A percentile compares a stretch with the other conserved stretches of the same genome.
phyloP scores from a whole-genome alignment of 2,113 vertebrate genomes.

The Ammodramus savannarum region DNA sequence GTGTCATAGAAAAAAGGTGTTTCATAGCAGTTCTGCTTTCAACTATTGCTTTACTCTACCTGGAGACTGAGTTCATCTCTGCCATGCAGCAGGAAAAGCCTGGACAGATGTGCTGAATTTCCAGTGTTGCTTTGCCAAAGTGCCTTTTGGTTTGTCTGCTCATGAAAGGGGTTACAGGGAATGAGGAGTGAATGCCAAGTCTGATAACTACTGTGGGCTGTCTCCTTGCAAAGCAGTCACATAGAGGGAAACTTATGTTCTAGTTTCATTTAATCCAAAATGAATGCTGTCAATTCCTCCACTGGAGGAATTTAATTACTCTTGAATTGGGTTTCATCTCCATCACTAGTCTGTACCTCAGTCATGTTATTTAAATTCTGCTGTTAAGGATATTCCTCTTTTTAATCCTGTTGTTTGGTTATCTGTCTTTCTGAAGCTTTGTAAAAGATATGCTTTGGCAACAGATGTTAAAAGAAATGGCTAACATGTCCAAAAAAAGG shows the following conservation, averaged over 20 bases:
- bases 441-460: neutral
- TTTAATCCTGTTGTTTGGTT: neutral
- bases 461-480: neutral
- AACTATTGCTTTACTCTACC: neutral
- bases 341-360: neutral
- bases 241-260: neutral
- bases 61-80: neutral
- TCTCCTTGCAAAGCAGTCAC: neutral
- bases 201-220: neutral
- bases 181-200: neutral
- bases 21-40: neutral
- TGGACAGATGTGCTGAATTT: neutral
- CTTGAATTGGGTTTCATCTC: neutral
- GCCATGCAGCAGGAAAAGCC: neutral
- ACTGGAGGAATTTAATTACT: neutral
- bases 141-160: slow-evolving; percentile 23
- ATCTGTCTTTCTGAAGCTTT: neutral
- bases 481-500: neutral
- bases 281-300: neutral
- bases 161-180: neutral
- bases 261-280: neutral
- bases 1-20: neutral
- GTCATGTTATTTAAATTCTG: neutral
- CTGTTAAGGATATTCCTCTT: neutral
- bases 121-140: neutral